Percentiles rank a stretch among this genome's conserved stretches.
These are phyloP conservation scores for Clarias platycephalus DNA, from an alignment of 2,797 vertebrate genomes.

Conservation along the genomic window DNA sequence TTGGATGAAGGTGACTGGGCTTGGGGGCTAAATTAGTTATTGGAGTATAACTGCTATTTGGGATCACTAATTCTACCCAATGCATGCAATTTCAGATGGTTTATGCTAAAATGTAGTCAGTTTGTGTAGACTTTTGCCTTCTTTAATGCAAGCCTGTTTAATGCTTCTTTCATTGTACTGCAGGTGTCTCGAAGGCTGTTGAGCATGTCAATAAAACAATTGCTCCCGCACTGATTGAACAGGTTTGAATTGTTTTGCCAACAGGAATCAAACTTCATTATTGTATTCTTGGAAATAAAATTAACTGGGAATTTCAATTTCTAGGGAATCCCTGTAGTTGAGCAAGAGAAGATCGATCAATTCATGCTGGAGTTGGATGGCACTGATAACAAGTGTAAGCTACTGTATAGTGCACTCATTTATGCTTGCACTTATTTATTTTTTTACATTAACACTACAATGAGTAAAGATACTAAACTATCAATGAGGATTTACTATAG, in stretches of 20 bases:
- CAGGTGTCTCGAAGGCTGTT: constrained; percentile 94
- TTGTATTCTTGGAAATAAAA: neutral
- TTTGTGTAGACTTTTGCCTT: neutral
- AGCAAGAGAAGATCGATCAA: constrained; percentile 93
- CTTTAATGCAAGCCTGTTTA: neutral
- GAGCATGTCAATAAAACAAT: constrained; percentile 91
- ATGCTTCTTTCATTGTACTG: constrained; percentile 55
- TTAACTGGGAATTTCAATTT: neutral
- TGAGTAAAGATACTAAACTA: neutral
- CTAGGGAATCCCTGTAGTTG: constrained; percentile 83
- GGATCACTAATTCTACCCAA: neutral
- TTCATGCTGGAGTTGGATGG: constrained; percentile 95
- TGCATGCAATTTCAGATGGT: constrained; percentile 3
- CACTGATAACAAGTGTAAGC: constrained; percentile 93
- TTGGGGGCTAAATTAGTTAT: neutral
- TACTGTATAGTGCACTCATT: neutral
- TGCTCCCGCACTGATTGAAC: constrained; percentile 86
- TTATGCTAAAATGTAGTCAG: neutral
- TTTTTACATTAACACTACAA: neutral
- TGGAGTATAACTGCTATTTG: neutral
- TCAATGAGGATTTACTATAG: neutral
- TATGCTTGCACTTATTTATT: neutral
- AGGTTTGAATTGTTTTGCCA: constrained; percentile 76
- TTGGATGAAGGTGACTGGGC: neutral
- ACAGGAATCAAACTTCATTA: neutral